Evolutionary conservation across 2,888 invertebrate species (phyloP), one percentile per base, ranked within the genome.

Genomic region (Phaedon cochleariae): DNA sequence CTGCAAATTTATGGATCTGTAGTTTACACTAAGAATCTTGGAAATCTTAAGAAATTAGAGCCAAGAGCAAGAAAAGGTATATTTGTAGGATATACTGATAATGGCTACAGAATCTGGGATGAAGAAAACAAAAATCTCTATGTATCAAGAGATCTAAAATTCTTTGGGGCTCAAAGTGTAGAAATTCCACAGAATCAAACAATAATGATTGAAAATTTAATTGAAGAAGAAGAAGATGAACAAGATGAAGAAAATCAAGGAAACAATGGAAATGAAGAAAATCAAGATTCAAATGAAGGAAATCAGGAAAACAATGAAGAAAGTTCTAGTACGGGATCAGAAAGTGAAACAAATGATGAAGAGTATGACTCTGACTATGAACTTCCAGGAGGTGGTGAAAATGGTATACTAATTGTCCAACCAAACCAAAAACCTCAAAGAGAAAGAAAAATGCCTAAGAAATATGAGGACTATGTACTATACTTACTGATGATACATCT

Each of bases 1-100:
- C 34, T 80, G 18, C 63, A 68, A 71, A 60, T 74, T 1, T 80
- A 80, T 70, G 77, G 77, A 7, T 65, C 62, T 22, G 53, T 51
- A 54, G 75, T 70, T 1, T 73, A 76, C 66, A 68, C 68, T 5
- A 74, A 79, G 63, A 57, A 65, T 0, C 45, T 76, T 9, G 66
- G 65, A 41, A 53, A 71, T 2, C 21, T 69, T 12, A 72, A 67
- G 51, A 78, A 79, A 68, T 59, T 78, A 6, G 74, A 79, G 52
- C 31, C 64, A 12, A 65, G 76, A 65, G 73, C 67, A 41, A 69
- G 70, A 51, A 72, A 74, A 45, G 59, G 48, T 12, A 66, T 64
- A 10, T 73, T 77, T 48, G 65, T 77, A n/a, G 65, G 63, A 10
- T 69, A 67, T 53, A 31, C 45, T 7, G 10, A 1, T 12, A 60